Base-by-base conservation (phyloP, 2,888 invertebrate species). In the Molorchus minor region DNA sequence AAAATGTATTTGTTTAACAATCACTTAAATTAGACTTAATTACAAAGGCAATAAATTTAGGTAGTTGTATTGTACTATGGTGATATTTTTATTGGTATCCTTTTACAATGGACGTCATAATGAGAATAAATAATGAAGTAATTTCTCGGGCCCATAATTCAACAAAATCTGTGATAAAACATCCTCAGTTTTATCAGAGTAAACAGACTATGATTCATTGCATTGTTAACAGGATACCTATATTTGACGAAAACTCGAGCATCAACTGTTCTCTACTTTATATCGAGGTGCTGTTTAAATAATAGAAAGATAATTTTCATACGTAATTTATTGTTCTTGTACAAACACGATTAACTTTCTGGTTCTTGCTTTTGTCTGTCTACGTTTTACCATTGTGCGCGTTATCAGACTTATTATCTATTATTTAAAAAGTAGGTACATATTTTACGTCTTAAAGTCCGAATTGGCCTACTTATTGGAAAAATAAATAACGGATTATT, bases 251-350 rank as follows among this genome's bases (percentile, higher is more conserved):
- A 65, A 65, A 63, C 54, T 65, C 53, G 57, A 58, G 56, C 58
- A 63, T 61, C 63, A 43, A 52, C 51, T 38, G 40, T 44, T 61
- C 60, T 60, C 45, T 44, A 60, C 65, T 66, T 62, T 59, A 61
- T 65, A 63, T 63, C 63, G 65, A 65, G 59, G 62, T 61, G 62
- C 59, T 65, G 62, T 64, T 68, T 65, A 68, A 68, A 70, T 65
- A 68, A 67, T 61, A 64, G 58, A 62, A 67, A 67, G 69, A 69
- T 69, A 69, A 69, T 66, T 69, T 66, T 66, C 64, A 62, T 64
- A 64, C 64, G 62, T 67, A 63, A 69, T 69, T 69, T 67, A 69
- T 69, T 62, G 63, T 62, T 62, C 57, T 60, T 61, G 47, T 45
- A 44, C 53, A 64, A 68, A 65, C 61, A 68, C 52, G 25, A 38